Conservation (phyloP, 2,888 invertebrate genomes). For the Phyllotreta striolata region DNA sequence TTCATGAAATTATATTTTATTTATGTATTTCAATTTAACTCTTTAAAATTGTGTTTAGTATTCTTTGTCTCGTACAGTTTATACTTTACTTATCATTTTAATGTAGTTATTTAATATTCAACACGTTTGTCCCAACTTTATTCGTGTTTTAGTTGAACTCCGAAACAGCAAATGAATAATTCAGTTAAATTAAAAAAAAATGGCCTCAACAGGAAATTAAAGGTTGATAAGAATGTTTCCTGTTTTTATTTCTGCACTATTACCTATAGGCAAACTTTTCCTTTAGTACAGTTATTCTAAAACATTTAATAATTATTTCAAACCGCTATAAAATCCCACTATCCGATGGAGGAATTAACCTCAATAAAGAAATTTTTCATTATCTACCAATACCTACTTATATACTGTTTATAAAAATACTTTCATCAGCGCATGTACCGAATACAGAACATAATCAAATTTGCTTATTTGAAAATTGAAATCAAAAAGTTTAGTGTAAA, state of each 20-base stretch:
- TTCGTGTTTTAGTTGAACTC: not conserved
- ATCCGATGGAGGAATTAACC: no score
- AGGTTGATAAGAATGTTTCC: conserved; percentile 12
- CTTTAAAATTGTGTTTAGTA: not conserved
- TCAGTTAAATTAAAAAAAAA: conserved; percentile 11
- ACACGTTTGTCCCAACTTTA: not conserved
- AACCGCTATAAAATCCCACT: no score
- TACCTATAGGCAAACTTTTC: not conserved
- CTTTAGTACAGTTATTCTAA: no score
- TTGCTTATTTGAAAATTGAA: no score
- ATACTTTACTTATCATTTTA: not conserved
- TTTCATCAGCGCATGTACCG: no score
- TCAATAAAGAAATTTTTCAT: no score
- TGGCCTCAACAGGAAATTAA: conserved; percentile 14
- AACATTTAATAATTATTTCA: no score
- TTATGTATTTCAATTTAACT: not conserved
- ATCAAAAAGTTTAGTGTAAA: no score
- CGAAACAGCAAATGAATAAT: conserved; percentile 10
- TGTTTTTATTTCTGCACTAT: conserved; percentile 18
- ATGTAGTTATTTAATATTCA: conserved; percentile 4
- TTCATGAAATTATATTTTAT: no score
- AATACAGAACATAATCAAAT: no score
- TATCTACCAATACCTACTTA: no score
- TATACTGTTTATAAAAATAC: no score
- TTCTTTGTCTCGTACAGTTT: not conserved